These are phyloP conservation scores for Mamestra brassicae DNA, from an alignment of 2,888 invertebrate genomes.

Conservation along the genomic window DNA sequence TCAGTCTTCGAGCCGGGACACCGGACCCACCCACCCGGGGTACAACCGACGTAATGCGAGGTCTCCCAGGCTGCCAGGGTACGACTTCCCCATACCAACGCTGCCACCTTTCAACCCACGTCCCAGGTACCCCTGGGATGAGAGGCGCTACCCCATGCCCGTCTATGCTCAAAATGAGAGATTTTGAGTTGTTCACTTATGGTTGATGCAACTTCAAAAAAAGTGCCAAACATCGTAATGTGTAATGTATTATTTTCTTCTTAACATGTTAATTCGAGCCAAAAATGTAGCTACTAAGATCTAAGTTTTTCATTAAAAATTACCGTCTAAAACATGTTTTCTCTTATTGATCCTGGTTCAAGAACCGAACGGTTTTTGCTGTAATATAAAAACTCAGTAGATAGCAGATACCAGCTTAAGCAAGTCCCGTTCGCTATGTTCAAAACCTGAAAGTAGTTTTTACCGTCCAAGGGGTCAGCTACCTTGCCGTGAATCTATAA, in stretches of 20 bases:
- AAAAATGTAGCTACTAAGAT: background rate
- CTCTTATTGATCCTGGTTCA: background rate
- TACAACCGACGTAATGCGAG: slow-evolving; percentile 56
- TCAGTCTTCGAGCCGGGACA: slow-evolving; percentile 32
- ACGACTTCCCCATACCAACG: slow-evolving; percentile 34
- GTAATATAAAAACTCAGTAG: background rate
- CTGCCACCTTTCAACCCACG: slow-evolving; percentile 43
- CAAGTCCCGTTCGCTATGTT: background rate
- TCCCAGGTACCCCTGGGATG: slow-evolving; percentile 27
- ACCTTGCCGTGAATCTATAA: background rate
- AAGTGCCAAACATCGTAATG: background rate
- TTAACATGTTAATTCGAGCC: background rate
- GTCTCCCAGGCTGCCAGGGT: slow-evolving; percentile 25
- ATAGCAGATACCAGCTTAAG: background rate
- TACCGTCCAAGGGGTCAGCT: background rate
- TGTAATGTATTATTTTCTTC: background rate
- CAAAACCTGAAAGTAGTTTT: background rate
- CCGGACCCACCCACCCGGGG: slow-evolving; percentile 48
- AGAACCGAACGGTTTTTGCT: background rate
- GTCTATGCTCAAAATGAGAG: background rate
- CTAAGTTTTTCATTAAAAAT: background rate
- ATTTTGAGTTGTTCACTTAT: background rate
- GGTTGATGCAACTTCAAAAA: background rate
- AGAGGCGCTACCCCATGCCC: background rate
- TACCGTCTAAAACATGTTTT: background rate